A percentile compares a stretch with the other conserved stretches of the same genome.
phyloP scores from a whole-genome alignment of 2,797 vertebrate genomes.

The Xiphophorus birchmanni region DNA sequence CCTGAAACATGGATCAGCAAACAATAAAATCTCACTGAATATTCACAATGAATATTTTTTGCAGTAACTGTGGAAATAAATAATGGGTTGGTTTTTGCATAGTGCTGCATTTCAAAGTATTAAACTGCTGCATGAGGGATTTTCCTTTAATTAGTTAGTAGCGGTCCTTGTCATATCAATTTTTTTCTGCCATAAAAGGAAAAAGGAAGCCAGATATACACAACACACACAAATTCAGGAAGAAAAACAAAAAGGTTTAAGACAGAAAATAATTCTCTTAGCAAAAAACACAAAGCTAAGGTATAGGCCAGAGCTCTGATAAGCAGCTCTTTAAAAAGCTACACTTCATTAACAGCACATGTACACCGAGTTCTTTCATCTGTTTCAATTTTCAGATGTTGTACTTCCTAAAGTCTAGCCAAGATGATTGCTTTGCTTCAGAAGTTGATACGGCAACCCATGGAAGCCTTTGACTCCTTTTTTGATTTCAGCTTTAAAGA shows the following conservation, averaged over 20 bases:
- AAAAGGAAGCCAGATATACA: slow-evolving; percentile 6
- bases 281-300: slow-evolving; percentile 22
- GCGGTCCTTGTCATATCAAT: slow-evolving; percentile 28
- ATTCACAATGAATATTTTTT: slow-evolving; percentile 6
- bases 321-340: slow-evolving; percentile 42
- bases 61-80: background rate
- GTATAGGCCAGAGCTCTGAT: slow-evolving; percentile 42
- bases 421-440: slow-evolving; percentile 59
- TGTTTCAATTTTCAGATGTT: slow-evolving; percentile 52
- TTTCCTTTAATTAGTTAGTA: slow-evolving; percentile 32
- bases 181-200: slow-evolving; percentile 13
- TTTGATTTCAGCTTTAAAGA: slow-evolving; percentile 66
- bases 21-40: slow-evolving; percentile 8
- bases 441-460: slow-evolving; percentile 49
- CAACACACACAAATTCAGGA: background rate
- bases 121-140: slow-evolving; percentile 16
- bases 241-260: slow-evolving; percentile 29
- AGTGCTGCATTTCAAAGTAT: background rate
- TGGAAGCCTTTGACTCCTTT: slow-evolving; percentile 56
- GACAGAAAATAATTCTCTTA: slow-evolving; percentile 14
- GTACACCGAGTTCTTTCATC: slow-evolving; percentile 28
- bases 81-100: background rate
- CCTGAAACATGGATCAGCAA: background rate
- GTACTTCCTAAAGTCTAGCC: slow-evolving; percentile 57
- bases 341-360: slow-evolving; percentile 59